Evolutionary conservation across 1,140 invertebrate genomes (phyloP), one percentile per base, ranked within the genome.

Genomic region (Choristoneura fumiferana): DNA sequence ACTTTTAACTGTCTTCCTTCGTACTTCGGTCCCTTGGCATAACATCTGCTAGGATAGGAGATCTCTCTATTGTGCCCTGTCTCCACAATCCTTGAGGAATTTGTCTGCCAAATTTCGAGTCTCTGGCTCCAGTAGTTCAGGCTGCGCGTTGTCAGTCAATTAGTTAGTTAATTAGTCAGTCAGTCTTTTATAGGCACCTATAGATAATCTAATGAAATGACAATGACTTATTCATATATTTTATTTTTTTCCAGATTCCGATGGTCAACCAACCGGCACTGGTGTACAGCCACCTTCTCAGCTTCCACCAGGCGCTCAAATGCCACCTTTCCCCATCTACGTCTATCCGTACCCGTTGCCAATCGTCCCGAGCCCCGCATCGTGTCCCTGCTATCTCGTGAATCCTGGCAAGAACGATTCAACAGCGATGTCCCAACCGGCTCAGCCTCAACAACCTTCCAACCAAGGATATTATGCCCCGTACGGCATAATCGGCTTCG

Each of bases 381-480:
- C 84, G 0, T 92, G 91, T 57, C 91, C 91, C 4, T 92, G 91
- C 72, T 92, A 91, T 62, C 74, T 92, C 8, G 72, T 92, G 8
- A 88, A 90, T 35, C 84, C 87, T 2, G 76, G 78, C 10, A 84
- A 85, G 18, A 81, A 79, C 63, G 63, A 64, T 17, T 63, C 80
- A 14, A 62, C 67, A 38, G 37, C 69, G 33, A 49, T 71, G 13
- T 61, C 70, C 17, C 66, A 77, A 64, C 34, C 64, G 36, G 17
- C 36, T 13, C 17, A 12, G 56, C 58, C 10, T 45, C 60, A 14
- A 69, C 65, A 38, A 17, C 38, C 29, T 58, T 66, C 6, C 67
- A 71, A 45, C 71, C 67, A 63, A 17, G 68, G 56, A 12, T 49
- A 49, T 6, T 81, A 88, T 35, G 60, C 78, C 15, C 83, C 90